Evolutionary conservation across 2,113 vertebrate genomes (phyloP).

Genomic region (Mobula birostris): DNA sequence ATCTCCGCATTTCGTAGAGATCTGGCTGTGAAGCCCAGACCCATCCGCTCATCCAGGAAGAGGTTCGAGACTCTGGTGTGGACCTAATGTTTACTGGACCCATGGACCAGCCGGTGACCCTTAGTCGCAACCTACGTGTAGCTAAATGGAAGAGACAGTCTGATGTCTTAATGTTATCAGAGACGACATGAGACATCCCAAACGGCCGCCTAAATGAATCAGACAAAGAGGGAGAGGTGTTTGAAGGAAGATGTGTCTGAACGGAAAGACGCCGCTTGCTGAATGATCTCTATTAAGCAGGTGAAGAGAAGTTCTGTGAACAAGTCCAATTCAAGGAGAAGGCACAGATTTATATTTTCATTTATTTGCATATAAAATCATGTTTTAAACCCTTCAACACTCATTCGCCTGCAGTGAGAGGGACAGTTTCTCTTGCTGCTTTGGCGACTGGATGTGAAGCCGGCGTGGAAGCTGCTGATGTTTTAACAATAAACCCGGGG

Average conservation of each 20-base stretch:
- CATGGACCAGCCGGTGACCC: not conserved
- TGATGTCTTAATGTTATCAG: conserved; percentile 18
- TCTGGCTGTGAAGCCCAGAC: not conserved
- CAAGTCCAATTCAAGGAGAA: conserved; percentile 9
- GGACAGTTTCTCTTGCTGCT: not conserved
- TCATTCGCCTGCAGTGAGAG: not conserved
- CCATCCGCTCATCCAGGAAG: not conserved
- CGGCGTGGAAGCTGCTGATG: not conserved
- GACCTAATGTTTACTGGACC: not conserved
- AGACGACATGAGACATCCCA: not conserved
- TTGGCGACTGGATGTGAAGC: not conserved
- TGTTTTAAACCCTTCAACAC: not conserved
- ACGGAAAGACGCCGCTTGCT: not conserved
- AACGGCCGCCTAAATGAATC: not conserved
- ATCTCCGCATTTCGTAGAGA: not conserved
- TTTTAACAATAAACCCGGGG: not conserved
- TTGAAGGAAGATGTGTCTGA: not conserved
- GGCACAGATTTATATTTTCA: not conserved
- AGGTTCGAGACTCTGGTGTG: not conserved
- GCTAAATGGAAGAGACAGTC: not conserved
- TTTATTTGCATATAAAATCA: not conserved
- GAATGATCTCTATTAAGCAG: not conserved
- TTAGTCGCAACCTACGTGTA: not conserved
- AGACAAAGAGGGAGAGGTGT: conserved; percentile 27
- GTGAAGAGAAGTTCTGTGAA: conserved; percentile 4